These are phyloP conservation scores for Acanthosepion esculentum DNA, from an alignment of 2,888 invertebrate species.

Conservation along the genomic window DNA sequence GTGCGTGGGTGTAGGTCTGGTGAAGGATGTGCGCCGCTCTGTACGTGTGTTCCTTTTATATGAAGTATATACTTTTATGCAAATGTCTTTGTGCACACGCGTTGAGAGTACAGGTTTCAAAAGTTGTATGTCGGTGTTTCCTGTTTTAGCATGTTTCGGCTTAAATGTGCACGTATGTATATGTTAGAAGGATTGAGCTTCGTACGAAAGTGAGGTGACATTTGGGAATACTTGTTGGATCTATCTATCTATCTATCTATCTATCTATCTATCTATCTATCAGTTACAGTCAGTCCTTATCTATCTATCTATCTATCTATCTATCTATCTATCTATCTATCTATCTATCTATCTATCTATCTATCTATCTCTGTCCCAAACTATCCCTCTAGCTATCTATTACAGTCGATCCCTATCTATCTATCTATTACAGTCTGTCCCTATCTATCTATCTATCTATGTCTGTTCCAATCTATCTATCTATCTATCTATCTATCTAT, in stretches of 20 bases:
- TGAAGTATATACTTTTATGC: neutral
- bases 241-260: neutral
- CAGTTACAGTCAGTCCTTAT: no score
- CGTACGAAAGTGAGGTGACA: no score
- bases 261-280: neutral
- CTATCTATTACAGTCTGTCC: neutral
- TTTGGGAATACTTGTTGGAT: neutral
- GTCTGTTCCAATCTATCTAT: no score
- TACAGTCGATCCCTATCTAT: no score
- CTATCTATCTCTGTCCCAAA: no score
- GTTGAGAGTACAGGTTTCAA: neutral
- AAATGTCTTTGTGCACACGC: neutral
- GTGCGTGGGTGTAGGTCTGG: neutral
- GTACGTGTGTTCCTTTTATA: neutral
- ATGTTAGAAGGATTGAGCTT: no score
- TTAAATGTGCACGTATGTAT: no score
- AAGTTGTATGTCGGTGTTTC: no score
- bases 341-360: neutral
- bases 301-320: neutral
- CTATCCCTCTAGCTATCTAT: neutral
- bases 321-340: neutral
- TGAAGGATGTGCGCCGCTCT: neutral
- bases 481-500: no score
- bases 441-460: neutral
- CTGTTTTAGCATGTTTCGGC: no score